A percentile compares a stretch with the other conserved stretches of the same genome.
phyloP scores from a whole-genome alignment of 2,113 vertebrate species.

The Rhinichthys klamathensis region DNA sequence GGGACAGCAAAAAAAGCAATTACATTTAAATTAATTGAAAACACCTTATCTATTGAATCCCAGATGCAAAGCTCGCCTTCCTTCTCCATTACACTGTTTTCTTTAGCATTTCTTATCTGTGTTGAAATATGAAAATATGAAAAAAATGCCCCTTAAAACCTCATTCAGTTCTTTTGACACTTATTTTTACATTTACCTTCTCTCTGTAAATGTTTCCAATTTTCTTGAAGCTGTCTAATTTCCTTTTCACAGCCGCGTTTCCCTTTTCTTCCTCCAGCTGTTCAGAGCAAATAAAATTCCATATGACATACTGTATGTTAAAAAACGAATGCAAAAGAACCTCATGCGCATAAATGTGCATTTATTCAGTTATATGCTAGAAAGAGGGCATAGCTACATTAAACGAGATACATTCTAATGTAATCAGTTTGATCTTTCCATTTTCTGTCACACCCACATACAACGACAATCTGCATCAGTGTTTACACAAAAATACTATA shows the following conservation, averaged over 20 bases:
- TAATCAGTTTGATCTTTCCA: no score
- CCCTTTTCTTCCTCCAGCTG: background rate
- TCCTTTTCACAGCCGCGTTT: background rate
- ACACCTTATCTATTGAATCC: slow-evolving; percentile 88
- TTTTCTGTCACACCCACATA: background rate
- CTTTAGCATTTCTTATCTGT: background rate
- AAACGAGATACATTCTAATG: no score
- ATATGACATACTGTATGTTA: background rate
- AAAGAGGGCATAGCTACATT: background rate
- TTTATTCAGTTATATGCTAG: background rate
- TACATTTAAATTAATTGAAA: background rate
- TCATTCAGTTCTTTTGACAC: background rate
- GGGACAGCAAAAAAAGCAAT: background rate
- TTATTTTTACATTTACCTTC: no score
- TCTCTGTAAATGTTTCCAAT: background rate
- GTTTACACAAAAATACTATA: background rate
- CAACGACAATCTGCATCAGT: background rate
- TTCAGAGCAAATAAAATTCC: background rate
- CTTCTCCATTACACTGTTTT: background rate
- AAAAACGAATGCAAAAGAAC: background rate
- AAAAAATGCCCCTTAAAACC: background rate
- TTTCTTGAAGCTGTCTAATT: slow-evolving; percentile 10
- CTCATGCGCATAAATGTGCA: background rate
- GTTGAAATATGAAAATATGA: background rate
- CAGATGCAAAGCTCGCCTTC: slow-evolving; percentile 20